These are phyloP conservation scores for Danionella dracula DNA, from an alignment of 2,797 vertebrate genomes.

Conservation along the genomic window DNA sequence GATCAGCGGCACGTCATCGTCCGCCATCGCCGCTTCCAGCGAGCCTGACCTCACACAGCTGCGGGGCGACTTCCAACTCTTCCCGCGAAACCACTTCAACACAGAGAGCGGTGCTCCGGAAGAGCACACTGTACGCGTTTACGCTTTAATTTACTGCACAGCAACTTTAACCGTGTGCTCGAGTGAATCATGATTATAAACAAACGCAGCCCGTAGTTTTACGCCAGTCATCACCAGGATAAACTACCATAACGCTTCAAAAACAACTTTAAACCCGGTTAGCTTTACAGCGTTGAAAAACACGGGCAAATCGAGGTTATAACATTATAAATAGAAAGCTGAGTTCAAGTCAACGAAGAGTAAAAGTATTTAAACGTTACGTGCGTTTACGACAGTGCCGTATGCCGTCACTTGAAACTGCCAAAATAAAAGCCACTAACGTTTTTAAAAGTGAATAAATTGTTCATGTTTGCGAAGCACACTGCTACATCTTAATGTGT, in stretches of 20 bases:
- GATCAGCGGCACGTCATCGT: slow-evolving; percentile 93
- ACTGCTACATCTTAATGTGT: no score
- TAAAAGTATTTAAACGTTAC: neutral
- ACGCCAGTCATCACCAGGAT: neutral
- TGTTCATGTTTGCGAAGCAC: no score
- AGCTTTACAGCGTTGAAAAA: neutral
- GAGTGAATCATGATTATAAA: neutral
- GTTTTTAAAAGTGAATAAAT: neutral
- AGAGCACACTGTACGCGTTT: neutral
- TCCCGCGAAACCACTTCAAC: neutral
- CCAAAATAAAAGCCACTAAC: slow-evolving; percentile 28
- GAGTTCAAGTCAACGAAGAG: neutral
- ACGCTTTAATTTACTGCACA: neutral
- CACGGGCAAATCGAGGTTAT: slow-evolving; percentile 1
- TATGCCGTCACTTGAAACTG: neutral
- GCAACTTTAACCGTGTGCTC: neutral
- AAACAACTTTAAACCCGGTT: neutral
- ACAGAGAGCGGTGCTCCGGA: neutral
- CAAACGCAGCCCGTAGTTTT: neutral
- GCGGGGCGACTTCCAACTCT: neutral
- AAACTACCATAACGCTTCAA: no score
- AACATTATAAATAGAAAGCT: slow-evolving; percentile 17
- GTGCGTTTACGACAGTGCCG: slow-evolving; percentile 22
- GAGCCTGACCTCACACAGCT: no score
- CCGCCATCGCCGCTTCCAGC: slow-evolving; percentile 78